A percentile compares a stretch with the other conserved stretches of the same genome.
Conservation (phyloP, 2,797 vertebrate species). For the Atherinosoma microstoma region DNA sequence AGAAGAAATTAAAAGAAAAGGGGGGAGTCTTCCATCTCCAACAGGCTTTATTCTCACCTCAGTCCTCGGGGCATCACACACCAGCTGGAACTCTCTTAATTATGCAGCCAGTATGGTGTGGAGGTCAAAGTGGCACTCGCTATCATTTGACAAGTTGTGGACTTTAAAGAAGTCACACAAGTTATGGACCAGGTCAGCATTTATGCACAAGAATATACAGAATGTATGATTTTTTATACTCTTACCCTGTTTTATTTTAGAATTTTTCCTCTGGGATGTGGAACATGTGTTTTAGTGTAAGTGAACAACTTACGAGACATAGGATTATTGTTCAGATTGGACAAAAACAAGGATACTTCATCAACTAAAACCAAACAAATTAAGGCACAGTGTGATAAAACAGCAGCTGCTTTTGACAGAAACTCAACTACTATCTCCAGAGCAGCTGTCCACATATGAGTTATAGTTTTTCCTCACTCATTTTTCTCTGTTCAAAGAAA, state of each 20-base stretch:
- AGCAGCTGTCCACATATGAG: no score
- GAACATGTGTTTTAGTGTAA: no score
- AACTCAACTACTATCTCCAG: no score
- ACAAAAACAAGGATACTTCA: no score
- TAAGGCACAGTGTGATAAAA: no score
- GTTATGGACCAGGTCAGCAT: neutral
- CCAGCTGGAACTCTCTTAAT: conserved; percentile 78
- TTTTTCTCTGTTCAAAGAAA: no score
- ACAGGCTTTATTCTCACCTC: conserved; percentile 73
- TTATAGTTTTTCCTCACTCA: neutral
- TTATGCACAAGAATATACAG: neutral
- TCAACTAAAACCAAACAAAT: no score
- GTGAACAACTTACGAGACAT: no score
- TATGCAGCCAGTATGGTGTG: conserved; percentile 63
- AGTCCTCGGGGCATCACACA: conserved; percentile 60
- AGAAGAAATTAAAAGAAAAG: conserved; percentile 13
- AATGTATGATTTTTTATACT: neutral
- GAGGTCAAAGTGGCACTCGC: conserved; percentile 64
- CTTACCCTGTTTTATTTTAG: neutral
- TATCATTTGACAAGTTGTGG: conserved; percentile 38
- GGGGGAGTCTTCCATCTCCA: conserved; percentile 35
- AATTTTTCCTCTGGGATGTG: neutral
- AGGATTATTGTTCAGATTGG: no score
- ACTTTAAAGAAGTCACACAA: conserved; percentile 45
- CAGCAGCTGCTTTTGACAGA: no score